These are phyloP conservation scores for Pyralis farinalis DNA, from an alignment of 2,888 invertebrate species.

Conservation along the genomic window DNA sequence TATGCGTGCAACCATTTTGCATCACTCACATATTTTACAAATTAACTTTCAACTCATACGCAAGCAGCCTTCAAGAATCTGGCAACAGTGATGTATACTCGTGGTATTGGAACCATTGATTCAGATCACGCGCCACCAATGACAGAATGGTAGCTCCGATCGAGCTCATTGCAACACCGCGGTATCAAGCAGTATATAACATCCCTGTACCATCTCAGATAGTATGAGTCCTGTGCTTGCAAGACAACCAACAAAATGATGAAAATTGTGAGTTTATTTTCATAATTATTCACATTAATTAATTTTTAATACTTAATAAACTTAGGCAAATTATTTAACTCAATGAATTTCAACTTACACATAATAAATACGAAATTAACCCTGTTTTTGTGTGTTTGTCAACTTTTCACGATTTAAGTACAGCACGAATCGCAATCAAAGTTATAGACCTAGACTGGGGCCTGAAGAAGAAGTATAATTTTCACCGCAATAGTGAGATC, in stretches of 20 bases:
- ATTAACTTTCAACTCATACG: neutral
- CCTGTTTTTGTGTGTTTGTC: too few relatives aligned
- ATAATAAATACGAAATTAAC: too few relatives aligned
- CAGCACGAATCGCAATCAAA: too few relatives aligned
- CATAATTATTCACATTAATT: too few relatives aligned
- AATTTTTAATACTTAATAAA: too few relatives aligned
- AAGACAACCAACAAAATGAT: slow-evolving; percentile 60
- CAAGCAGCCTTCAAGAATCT: neutral
- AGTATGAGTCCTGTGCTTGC: slow-evolving; percentile 51
- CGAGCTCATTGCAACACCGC: slow-evolving; percentile 44
- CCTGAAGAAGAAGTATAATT: too few relatives aligned
- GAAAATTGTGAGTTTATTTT: slow-evolving; percentile 54
- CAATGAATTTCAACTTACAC: too few relatives aligned
- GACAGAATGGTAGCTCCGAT: slow-evolving; percentile 54
- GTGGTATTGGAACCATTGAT: slow-evolving; percentile 27
- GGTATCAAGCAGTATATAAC: slow-evolving; percentile 50
- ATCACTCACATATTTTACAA: neutral
- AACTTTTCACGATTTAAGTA: too few relatives aligned
- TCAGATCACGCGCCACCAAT: slow-evolving; percentile 67
- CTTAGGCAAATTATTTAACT: too few relatives aligned
- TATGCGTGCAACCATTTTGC: too few relatives aligned
- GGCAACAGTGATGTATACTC: neutral
- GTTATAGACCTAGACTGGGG: too few relatives aligned
- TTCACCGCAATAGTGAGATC: too few relatives aligned
- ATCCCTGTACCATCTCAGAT: slow-evolving; percentile 26